Base-by-base conservation (phyloP, 2,888 invertebrate genomes). In the Drosophila siamana region DNA sequence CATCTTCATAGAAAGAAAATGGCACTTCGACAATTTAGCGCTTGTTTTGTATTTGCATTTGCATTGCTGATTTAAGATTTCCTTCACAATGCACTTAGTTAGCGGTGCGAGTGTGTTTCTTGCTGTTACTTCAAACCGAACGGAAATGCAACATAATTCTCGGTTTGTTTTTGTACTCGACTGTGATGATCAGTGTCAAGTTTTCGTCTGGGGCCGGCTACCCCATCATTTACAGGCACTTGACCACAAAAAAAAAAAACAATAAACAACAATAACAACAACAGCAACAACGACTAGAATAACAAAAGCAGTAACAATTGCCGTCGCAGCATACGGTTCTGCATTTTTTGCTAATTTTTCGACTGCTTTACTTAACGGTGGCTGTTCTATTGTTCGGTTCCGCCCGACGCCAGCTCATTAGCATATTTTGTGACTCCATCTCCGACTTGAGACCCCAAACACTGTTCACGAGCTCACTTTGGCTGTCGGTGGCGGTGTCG, bases 171-270 rank as follows among this genome's bases (percentile, higher is more conserved):
- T 78, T 75, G 74, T 74, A 70, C 65, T 71, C 80, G 72, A 82
- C 88, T 89, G 79, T 88, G 89, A 88, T 90, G 90, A 90, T 90
- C 91, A 89, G 89, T 90, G 86, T 90, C 89, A 91, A 91, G 91
- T 90, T 90, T 90, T 90, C 84, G 81, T 81, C 81, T 79, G 59
- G 55, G 57, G 57, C 60, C 64, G 57, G 22, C 62, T 51, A 44
- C 62, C 60, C 74, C 71, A 70, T 63, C 72, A 75, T 74, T 75
- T 75, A 55, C 66, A 85, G 80, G 88, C 78, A 88, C 89, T 86
- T 89, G 86, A 87, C 86, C 88, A 82, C 66, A 74, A 74, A 72
- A 74, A 73, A 60, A 51, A 16, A 48, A 50, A 19, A 46, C n/a
- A n/a, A n/a, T n/a, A n/a, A n/a, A n/a, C n/a, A 26, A 11, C 50